Base-by-base conservation (phyloP, 2,888 invertebrate genomes). In the Lithophane leautieri region DNA sequence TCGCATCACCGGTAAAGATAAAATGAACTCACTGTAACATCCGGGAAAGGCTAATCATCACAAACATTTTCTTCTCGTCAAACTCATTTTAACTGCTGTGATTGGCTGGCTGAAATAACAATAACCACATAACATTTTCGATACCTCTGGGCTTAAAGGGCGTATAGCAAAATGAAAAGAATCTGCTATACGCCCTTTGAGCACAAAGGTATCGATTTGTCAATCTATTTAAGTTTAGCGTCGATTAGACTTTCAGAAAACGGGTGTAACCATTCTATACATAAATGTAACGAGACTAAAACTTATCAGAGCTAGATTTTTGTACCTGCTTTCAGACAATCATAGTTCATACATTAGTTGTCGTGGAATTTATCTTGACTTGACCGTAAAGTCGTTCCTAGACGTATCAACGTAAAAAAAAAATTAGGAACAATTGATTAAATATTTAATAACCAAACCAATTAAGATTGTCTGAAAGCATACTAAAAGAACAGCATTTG, bases 261-360 rank as follows among this genome's bases (percentile, higher is more conserved):
- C 16, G 14, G 8, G 52, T 28, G 28, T 62, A 28, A 47, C n/a
- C 14, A 47, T n/a, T 44, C 11, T 54, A 52, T 34, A 56, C 22
- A 25, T 58, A 28, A 67, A 58, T 40, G 0, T 56, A 79, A 56
- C 7, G n/a, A 52, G 34, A 40, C 28, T 34, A 28, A 61, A 50
- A 56, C 44, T 83, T 77, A 81, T 81, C 83, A 85, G 83, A 85
- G 81, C 81, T 75, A 81, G 62, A 72, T 83, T 70, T 65, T 65
- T 47, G 22, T 25, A 22, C n/a, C 56, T 76, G 68, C 72, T 81
- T 81, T 75, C 76, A 85, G 83, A 83, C 81, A 82, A 68, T 56
- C 22, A 25, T 34, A 12, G 9, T 58, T 34, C 22, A 67, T 34
- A 52, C 28, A 47, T 47, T 47, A 1, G 22, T 16, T 16, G 34